phyloP scores from a whole-genome alignment of 2,888 invertebrate genomes.

The Brachyptera risi region DNA sequence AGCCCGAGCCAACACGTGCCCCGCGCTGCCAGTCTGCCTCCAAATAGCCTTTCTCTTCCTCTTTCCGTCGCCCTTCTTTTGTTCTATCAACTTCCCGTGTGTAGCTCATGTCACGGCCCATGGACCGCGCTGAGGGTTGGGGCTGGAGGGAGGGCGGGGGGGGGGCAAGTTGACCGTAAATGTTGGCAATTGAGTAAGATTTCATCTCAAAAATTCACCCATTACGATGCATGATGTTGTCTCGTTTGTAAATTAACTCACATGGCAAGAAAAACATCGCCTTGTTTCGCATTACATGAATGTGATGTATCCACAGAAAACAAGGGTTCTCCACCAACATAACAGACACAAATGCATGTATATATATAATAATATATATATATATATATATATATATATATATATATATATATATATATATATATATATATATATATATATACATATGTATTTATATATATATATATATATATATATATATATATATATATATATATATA shows the following conservation, averaged over 20 bases:
- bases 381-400: no score
- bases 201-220: conserved; percentile 10
- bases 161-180: conserved; percentile 16
- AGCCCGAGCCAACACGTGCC: no score
- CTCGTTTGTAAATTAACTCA: not conserved
- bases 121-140: conserved; percentile 14
- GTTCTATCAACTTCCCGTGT: not conserved
- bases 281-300: conserved; percentile 1
- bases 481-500: no score
- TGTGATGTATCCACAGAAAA: no score
- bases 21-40: no score
- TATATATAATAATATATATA: conserved; percentile 14
- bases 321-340: not conserved
- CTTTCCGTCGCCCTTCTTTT: not conserved
- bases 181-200: conserved; percentile 12
- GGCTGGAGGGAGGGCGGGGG: not conserved
- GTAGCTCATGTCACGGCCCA: conserved; percentile 30
- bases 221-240: conserved; percentile 2
- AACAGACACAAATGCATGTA: conserved; percentile 2
- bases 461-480: no score
- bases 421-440: no score
- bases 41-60: conserved; percentile 3
- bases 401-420: no score
- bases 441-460: no score
- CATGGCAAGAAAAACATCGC: not conserved